A percentile compares a stretch with the other conserved stretches of the same genome.
phyloP scores from a whole-genome alignment of 2,113 vertebrate species.

The Spea bombifrons region DNA sequence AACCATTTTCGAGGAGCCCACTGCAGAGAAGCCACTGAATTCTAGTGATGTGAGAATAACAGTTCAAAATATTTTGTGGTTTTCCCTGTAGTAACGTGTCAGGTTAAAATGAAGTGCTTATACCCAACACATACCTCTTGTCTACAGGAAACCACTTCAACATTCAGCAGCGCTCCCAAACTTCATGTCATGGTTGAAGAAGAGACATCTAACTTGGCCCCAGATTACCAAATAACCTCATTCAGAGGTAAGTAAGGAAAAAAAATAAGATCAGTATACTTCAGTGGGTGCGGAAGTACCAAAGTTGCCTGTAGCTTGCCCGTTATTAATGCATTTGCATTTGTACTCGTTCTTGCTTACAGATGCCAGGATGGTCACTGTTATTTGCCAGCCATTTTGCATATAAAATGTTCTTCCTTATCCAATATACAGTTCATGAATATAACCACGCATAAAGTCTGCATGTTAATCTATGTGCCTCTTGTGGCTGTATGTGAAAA shows the following conservation, averaged over 20 bases:
- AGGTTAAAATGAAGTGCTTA: neutral
- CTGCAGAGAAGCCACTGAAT: rapidly evolving
- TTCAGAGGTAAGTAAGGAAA: slow-evolving; percentile 48
- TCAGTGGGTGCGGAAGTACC: no score
- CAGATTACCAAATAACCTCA: neutral
- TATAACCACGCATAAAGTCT: no score
- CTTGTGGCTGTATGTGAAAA: no score
- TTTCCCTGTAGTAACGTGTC: neutral
- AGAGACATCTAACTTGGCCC: neutral
- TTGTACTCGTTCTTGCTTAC: no score
- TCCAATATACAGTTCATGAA: no score
- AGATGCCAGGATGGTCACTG: no score
- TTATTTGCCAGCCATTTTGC: no score
- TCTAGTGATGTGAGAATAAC: neutral
- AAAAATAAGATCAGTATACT: no score
- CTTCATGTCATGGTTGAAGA: slow-evolving; percentile 28
- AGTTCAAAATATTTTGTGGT: neutral
- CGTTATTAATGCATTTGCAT: no score
- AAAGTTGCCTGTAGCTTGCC: no score
- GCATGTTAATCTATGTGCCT: no score
- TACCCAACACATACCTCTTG: neutral
- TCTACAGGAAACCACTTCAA: neutral
- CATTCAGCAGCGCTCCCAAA: neutral
- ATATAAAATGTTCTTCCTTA: no score
- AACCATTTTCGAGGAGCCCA: slow-evolving; percentile 67